A percentile compares a stretch with the other conserved stretches of the same genome.
phyloP scores from a whole-genome alignment of 2,888 invertebrate species.

The Morpho deidamia region DNA sequence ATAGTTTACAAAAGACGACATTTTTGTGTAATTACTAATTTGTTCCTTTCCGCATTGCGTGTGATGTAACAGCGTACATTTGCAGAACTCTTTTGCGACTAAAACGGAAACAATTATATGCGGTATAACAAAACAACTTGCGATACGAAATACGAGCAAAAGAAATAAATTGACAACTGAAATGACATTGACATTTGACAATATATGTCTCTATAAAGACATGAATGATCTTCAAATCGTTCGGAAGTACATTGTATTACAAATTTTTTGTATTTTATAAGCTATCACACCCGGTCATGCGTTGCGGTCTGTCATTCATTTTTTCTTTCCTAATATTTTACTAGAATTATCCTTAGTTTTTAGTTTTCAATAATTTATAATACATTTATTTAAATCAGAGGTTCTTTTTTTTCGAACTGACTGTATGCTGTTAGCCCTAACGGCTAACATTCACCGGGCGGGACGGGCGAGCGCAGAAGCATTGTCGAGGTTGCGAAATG shows the following conservation, averaged over 20 bases:
- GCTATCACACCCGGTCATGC: no score
- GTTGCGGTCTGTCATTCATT: no score
- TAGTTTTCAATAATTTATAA: neutral
- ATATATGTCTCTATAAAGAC: neutral
- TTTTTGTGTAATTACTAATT: conserved; percentile 39
- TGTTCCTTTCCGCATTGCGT: conserved; percentile 11
- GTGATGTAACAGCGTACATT: conserved; percentile 4
- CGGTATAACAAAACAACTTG: neutral
- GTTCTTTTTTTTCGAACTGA: no score
- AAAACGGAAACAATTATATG: conserved; percentile 1
- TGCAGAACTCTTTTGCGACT: neutral
- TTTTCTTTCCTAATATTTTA: no score
- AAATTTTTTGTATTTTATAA: no score
- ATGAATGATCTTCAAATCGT: no score
- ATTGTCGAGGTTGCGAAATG: no score
- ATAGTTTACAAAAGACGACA: conserved; percentile 87
- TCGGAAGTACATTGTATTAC: no score
- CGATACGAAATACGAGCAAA: neutral
- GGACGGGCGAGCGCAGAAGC: no score
- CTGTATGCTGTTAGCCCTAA: no score
- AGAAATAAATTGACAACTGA: neutral
- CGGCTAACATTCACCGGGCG: no score
- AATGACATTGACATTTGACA: neutral
- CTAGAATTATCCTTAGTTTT: no score
- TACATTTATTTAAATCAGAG: neutral